Evolutionary conservation across 2,888 invertebrate genomes (phyloP).

Genomic region (Brachylomia viminalis): DNA sequence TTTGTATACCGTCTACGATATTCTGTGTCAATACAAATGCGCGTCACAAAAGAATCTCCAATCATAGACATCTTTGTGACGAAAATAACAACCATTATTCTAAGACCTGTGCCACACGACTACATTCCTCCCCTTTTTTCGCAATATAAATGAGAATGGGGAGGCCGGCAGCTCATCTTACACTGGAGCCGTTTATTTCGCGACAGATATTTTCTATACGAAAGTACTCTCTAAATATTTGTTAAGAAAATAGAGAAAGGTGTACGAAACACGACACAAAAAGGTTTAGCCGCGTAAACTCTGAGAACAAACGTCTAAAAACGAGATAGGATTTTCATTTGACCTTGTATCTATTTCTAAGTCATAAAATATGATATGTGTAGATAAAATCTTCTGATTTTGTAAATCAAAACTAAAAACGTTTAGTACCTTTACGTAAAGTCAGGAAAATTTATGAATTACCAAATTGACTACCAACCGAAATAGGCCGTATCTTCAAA

Average conservation of each 20-base stretch:
- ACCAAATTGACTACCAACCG: not conserved
- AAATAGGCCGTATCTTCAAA: not conserved
- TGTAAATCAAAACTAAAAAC: not conserved
- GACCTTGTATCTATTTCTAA: not conserved
- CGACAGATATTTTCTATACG: slow-evolving; percentile 53
- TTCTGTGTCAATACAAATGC: slow-evolving; percentile 59
- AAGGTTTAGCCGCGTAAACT: slow-evolving; percentile 47
- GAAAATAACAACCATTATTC: slow-evolving; percentile 52
- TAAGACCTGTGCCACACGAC: slow-evolving; percentile 34
- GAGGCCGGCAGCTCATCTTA: slow-evolving; percentile 26
- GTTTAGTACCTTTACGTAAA: too few species aligned
- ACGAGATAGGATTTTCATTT: slow-evolving; percentile 29
- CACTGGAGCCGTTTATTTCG: slow-evolving; percentile 47
- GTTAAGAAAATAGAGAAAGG: slow-evolving; percentile 59
- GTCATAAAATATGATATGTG: not conserved
- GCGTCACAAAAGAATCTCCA: slow-evolving; percentile 63
- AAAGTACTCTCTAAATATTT: slow-evolving; percentile 61
- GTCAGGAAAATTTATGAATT: not conserved
- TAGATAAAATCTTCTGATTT: not conserved
- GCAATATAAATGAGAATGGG: slow-evolving; percentile 29
- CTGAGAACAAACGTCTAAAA: slow-evolving; percentile 35
- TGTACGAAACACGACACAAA: slow-evolving; percentile 42
- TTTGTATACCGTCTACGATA: slow-evolving; percentile 51
- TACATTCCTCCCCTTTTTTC: slow-evolving; percentile 21
- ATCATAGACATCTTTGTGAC: slow-evolving; percentile 64